phyloP scores from a whole-genome alignment of 1,140 invertebrate genomes.

The Anastrepha ludens region DNA sequence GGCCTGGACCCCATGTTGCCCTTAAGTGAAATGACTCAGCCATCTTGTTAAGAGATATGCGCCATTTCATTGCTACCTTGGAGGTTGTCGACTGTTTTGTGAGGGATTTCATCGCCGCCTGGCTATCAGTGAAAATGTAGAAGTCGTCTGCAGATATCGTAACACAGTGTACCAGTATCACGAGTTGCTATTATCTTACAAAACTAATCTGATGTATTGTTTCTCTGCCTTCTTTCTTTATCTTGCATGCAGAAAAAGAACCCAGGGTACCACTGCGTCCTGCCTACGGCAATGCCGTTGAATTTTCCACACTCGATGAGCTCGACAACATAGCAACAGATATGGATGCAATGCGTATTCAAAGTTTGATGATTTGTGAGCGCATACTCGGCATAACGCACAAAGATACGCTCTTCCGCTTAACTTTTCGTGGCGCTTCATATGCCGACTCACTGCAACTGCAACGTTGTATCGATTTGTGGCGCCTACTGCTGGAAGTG shows the following conservation, averaged over 20 bases:
- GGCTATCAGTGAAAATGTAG: too few relatives aligned
- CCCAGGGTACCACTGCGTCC: constrained; percentile 77
- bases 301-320: constrained; percentile 84
- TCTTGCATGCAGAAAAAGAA: constrained; percentile 75
- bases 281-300: constrained; percentile 80
- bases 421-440: constrained; percentile 83
- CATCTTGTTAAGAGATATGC: too few relatives aligned
- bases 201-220: too few relatives aligned
- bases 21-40: too few relatives aligned
- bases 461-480: constrained; percentile 89
- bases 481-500: constrained; percentile 86
- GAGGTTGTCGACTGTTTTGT: too few relatives aligned
- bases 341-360: constrained; percentile 87
- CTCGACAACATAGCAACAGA: constrained; percentile 83
- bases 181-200: too few relatives aligned
- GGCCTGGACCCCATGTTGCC: too few relatives aligned
- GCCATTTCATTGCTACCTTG: too few relatives aligned
- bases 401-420: constrained; percentile 89
- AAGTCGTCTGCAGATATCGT: too few relatives aligned
- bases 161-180: too few relatives aligned
- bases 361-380: constrained; percentile 88
- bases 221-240: neutral
- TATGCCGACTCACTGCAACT: constrained; percentile 90
- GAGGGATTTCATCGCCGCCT: too few relatives aligned
- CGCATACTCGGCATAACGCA: constrained; percentile 86